Evolutionary conservation across 2,888 invertebrate genomes (phyloP).

Genomic region (Athripsodes cinereus): DNA sequence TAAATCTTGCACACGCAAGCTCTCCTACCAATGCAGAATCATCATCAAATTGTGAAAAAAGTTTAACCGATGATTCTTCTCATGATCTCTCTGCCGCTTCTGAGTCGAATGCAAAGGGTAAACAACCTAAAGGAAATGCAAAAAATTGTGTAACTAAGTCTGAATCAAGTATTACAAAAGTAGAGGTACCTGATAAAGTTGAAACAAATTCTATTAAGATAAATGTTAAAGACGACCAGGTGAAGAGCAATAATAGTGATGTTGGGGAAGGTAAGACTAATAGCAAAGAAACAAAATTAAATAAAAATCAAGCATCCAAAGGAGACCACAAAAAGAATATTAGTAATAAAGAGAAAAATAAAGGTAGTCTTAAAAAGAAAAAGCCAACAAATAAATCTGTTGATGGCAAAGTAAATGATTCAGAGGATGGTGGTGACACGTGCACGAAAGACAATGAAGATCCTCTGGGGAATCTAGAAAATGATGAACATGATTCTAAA

Average conservation of each 20-base stretch:
- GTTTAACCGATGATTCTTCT: neutral
- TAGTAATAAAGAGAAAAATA: neutral
- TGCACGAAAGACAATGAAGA: too few species aligned
- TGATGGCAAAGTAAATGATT: neutral
- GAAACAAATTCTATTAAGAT: neutral
- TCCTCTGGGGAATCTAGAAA: too few species aligned
- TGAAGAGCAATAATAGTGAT: too few species aligned
- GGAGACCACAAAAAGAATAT: neutral
- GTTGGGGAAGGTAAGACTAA: too few species aligned
- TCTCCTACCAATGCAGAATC: neutral
- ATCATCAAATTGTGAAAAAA: neutral
- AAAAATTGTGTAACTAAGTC: neutral
- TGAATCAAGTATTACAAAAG: neutral
- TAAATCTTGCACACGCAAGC: neutral
- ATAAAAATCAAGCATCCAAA: too few species aligned
- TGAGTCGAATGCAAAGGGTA: too few species aligned
- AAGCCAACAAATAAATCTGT: neutral
- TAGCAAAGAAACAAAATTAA: too few species aligned
- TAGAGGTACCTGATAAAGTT: neutral
- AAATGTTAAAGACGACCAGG: too few species aligned
- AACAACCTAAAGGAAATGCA: neutral
- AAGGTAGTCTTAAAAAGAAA: neutral
- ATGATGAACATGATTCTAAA: too few species aligned
- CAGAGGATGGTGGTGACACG: too few species aligned
- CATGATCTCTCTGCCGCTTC: conserved; percentile 5